phyloP scores from a whole-genome alignment of 2,113 vertebrate genomes.

The Mirza zaza region DNA sequence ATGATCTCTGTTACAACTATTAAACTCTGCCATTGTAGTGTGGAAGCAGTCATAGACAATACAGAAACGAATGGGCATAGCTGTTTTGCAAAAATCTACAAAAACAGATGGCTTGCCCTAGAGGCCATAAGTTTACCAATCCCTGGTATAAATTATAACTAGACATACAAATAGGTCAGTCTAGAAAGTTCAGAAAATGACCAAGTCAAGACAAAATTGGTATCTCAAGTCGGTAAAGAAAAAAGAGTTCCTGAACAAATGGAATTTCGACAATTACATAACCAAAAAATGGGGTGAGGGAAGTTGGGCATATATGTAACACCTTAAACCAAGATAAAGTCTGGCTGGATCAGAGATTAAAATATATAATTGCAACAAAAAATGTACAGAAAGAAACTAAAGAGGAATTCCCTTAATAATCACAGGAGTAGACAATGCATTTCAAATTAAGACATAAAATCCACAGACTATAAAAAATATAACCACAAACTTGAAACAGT shows the following conservation, averaged over 20 bases:
- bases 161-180: neutral
- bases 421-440: neutral
- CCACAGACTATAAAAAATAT: neutral
- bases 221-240: neutral
- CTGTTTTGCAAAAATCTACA: neutral
- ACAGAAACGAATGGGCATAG: neutral
- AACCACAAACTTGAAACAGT: neutral
- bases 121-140: neutral
- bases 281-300: neutral
- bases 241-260: neutral
- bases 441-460: conserved; percentile 12
- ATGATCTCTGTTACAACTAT: neutral
- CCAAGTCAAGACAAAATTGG: neutral
- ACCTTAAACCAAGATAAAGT: neutral
- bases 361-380: neutral
- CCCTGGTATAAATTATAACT: neutral
- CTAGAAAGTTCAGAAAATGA: neutral
- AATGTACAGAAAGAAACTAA: neutral
- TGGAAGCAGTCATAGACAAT: neutral
- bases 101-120: neutral
- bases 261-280: neutral
- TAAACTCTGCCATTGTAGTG: neutral
- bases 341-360: neutral
- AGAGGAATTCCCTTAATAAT: neutral
- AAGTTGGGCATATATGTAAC: neutral